Conservation (phyloP, 2,888 invertebrate genomes). For the Ophioninae sp. region DNA sequence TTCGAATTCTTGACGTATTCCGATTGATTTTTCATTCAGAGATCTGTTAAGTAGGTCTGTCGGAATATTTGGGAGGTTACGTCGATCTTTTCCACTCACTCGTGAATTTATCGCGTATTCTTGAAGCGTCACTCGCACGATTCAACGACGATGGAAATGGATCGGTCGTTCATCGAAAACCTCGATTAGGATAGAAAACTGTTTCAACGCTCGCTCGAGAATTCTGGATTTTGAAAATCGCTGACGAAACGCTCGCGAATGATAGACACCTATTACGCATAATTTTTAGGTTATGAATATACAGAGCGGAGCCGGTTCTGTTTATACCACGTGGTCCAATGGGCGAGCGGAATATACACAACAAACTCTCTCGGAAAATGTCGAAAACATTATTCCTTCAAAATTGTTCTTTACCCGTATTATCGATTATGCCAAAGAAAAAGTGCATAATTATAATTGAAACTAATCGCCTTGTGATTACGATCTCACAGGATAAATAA, state of each 20-base stretch:
- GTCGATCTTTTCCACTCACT: background rate
- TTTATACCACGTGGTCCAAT: conserved; percentile 57
- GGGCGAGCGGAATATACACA: background rate
- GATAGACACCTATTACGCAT: conserved; percentile 29
- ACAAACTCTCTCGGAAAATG: background rate
- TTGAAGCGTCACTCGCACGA: background rate
- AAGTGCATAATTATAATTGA: too few species aligned
- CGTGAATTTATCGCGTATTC: background rate
- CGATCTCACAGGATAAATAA: too few species aligned
- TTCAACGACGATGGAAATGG: background rate
- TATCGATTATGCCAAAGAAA: too few species aligned
- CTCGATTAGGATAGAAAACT: conserved; percentile 13
- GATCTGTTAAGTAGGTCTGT: background rate
- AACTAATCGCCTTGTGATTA: too few species aligned
- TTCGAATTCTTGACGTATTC: background rate
- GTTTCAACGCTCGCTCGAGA: conserved; percentile 13
- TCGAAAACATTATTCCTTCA: too few species aligned
- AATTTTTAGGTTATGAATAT: conserved; percentile 27
- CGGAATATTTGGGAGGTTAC: background rate
- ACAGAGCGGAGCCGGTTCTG: background rate
- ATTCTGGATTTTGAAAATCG: conserved; percentile 8
- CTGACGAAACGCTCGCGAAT: conserved; percentile 45
- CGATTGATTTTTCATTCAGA: background rate
- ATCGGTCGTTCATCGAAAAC: background rate
- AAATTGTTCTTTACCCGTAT: too few species aligned